Evolutionary conservation across 2,888 invertebrate species (phyloP).

Genomic region (Caenorhabditis virilis): DNA sequence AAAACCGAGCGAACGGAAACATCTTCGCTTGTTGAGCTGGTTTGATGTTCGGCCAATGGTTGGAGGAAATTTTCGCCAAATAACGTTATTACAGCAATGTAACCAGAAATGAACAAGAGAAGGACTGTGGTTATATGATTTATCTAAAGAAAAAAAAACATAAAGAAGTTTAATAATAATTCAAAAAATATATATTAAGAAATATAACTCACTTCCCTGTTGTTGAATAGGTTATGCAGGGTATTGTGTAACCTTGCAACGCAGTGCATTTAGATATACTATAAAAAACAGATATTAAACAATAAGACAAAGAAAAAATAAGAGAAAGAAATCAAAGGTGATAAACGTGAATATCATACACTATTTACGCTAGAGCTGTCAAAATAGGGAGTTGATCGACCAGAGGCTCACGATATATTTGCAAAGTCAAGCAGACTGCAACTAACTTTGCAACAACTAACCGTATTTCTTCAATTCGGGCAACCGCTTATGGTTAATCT

Average conservation of each 20-base stretch:
- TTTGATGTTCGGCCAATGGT: constrained; percentile 23
- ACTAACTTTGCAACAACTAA: no score
- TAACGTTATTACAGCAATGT: constrained; percentile 35
- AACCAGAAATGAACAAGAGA: constrained; percentile 23
- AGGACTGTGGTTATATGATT: constrained; percentile 23
- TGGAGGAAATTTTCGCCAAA: constrained; percentile 38
- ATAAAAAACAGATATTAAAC: not conserved
- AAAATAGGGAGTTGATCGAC: no score
- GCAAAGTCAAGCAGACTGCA: no score
- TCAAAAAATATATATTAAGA: not conserved
- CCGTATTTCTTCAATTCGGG: no score
- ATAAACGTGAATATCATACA: constrained; percentile 11
- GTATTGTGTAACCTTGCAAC: constrained; percentile 37
- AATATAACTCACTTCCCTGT: constrained; percentile 24
- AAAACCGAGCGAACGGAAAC: constrained; percentile 34
- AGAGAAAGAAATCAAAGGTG: constrained; percentile 15
- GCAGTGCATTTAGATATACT: constrained; percentile 19
- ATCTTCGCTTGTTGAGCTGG: constrained; percentile 19
- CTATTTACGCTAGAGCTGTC: no score
- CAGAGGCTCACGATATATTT: no score
- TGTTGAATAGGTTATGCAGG: constrained; percentile 36
- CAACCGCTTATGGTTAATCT: constrained; percentile 27
- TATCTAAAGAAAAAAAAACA: constrained; percentile 22
- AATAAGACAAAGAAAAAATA: not conserved
- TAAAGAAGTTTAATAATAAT: not conserved